A percentile compares a stretch with the other conserved stretches of the same genome.
Conservation (phyloP, 53 echinoderm and acorn worm species). For the Patiria pectinifera region DNA sequence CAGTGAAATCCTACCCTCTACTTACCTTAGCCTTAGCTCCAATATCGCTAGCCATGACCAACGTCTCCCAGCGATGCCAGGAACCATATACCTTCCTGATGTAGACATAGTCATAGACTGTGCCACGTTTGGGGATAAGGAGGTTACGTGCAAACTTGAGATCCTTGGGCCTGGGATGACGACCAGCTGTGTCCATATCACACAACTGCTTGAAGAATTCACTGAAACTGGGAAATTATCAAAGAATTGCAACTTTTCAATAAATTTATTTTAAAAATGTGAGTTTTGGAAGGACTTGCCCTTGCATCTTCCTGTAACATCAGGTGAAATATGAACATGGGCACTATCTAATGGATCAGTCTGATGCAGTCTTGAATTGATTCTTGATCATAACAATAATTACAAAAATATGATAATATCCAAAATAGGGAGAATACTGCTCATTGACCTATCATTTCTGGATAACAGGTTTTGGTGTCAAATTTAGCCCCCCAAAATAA, state of each 20-base stretch:
- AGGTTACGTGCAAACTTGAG: slow-evolving; percentile 88
- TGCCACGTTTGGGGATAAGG: slow-evolving; percentile 91
- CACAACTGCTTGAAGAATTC: slow-evolving; percentile 97
- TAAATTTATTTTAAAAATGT: not conserved
- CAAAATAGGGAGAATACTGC: no score
- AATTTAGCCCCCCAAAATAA: no score
- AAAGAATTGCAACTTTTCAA: not conserved
- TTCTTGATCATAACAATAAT: no score
- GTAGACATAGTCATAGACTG: slow-evolving; percentile 93
- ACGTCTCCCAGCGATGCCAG: slow-evolving; percentile 89
- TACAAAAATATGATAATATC: no score
- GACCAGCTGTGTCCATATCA: slow-evolving; percentile 85
- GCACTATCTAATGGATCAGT: no score
- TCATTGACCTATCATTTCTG: no score
- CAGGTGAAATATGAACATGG: not conserved
- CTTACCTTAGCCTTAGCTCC: slow-evolving; percentile 80
- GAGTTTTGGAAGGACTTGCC: not conserved
- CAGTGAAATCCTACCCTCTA: not conserved
- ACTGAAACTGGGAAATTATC: slow-evolving; percentile 77
- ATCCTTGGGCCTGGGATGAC: slow-evolving; percentile 84
- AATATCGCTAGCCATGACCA: slow-evolving; percentile 76
- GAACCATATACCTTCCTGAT: slow-evolving; percentile 87
- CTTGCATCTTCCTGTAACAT: not conserved
- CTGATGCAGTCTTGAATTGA: no score
- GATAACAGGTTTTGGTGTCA: no score